These are phyloP conservation scores for Alosa alosa DNA, from an alignment of 2,113 vertebrate genomes.

Conservation along the genomic window DNA sequence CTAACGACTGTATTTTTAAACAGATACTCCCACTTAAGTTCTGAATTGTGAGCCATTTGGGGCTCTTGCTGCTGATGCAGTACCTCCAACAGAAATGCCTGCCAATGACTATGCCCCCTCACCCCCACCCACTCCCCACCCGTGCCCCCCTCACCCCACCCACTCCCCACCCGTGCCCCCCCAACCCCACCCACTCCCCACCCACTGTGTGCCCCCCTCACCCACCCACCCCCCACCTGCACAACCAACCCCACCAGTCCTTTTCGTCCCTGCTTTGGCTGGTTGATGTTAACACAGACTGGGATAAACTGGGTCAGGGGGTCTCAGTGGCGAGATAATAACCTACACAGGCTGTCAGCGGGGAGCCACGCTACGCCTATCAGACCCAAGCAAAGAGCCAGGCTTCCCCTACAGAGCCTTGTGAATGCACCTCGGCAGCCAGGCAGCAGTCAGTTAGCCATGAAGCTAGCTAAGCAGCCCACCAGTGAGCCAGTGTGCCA, in stretches of 20 bases:
- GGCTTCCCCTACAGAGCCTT: neutral
- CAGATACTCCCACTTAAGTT: neutral
- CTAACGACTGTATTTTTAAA: neutral
- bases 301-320: neutral
- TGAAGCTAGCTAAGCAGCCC: neutral
- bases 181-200: too few species aligned
- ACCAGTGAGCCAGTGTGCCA: neutral
- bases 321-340: neutral
- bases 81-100: neutral
- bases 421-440: neutral
- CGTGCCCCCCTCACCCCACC: neutral
- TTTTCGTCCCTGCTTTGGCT: neutral
- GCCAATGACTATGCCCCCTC: neutral
- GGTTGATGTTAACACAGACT: neutral
- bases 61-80: neutral
- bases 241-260: neutral
- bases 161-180: neutral
- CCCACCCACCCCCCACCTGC: neutral
- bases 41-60: neutral
- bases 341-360: neutral
- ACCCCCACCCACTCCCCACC: neutral
- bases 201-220: too few species aligned
- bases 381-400: neutral
- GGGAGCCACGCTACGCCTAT: neutral
- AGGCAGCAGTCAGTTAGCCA: neutral